Evolutionary conservation across 2,113 vertebrate species (phyloP).

Genomic region (Lepus americanus): DNA sequence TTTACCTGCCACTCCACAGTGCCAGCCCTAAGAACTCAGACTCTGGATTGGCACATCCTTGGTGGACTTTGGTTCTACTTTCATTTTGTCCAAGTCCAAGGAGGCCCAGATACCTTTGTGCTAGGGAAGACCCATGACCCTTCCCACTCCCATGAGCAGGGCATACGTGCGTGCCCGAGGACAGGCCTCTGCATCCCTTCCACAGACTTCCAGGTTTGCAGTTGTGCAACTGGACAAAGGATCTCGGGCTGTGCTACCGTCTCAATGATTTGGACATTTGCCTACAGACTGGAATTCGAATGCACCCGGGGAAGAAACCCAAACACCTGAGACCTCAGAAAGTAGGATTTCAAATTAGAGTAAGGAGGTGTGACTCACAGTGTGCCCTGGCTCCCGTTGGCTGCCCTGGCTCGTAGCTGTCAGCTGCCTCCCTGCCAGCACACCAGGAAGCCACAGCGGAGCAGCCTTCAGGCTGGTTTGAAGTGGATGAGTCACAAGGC

Average conservation of each 20-base stretch:
- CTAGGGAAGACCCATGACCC: background rate
- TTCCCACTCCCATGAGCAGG: background rate
- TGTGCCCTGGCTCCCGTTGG: conserved; percentile 15
- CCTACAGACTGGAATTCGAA: background rate
- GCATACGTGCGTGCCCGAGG: background rate
- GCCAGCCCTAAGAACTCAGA: background rate
- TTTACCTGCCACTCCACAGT: too few species aligned
- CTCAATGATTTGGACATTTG: background rate
- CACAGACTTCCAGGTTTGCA: background rate
- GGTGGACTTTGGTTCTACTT: background rate
- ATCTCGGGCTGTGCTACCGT: background rate
- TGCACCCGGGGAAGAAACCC: background rate
- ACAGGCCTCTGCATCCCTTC: background rate
- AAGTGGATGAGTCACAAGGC: conserved; percentile 50
- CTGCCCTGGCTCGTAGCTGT: conserved; percentile 9
- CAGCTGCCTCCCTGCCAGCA: conserved; percentile 12
- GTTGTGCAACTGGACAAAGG: background rate
- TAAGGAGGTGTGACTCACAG: background rate
- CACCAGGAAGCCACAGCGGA: conserved; percentile 35
- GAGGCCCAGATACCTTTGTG: background rate
- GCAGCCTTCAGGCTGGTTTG: background rate
- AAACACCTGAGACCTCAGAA: background rate
- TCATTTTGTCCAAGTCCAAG: conserved; percentile 19
- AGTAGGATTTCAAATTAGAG: conserved; percentile 56
- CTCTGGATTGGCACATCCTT: background rate